These are phyloP conservation scores for Melinopterus prodromus DNA, from an alignment of 2,888 invertebrate genomes.

Conservation along the genomic window DNA sequence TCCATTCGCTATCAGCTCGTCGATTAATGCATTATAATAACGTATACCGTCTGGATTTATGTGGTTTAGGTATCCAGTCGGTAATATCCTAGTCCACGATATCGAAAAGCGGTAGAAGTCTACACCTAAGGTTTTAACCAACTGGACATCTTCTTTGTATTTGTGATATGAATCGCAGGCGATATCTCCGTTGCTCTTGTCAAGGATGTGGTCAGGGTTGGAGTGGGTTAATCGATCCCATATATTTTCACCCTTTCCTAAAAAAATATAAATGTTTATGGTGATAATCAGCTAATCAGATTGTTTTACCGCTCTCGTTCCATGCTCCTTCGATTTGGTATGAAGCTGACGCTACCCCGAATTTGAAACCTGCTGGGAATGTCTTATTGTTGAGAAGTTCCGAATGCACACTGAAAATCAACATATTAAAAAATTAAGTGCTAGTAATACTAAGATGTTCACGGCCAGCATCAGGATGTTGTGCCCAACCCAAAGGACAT, in stretches of 20 bases:
- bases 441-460: too few species aligned
- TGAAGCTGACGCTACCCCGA: constrained; percentile 48
- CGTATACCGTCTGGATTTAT: constrained; percentile 69
- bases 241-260: constrained; percentile 64
- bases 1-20: constrained; percentile 63
- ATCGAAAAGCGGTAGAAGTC: constrained; percentile 65
- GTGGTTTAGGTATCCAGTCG: constrained; percentile 64
- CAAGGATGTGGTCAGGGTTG: constrained; percentile 50
- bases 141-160: constrained; percentile 46
- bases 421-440: too few species aligned
- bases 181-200: constrained; percentile 47
- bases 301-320: constrained; percentile 45
- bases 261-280: too few species aligned
- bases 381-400: not conserved
- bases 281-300: too few species aligned
- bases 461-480: too few species aligned
- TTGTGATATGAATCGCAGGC: constrained; percentile 52
- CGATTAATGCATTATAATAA: constrained; percentile 70
- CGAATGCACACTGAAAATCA: constrained; percentile 6
- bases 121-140: constrained; percentile 48
- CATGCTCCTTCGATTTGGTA: constrained; percentile 46
- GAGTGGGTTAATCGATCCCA: constrained; percentile 63
- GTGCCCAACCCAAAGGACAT: too few species aligned
- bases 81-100: constrained; percentile 72
- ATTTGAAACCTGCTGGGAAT: constrained; percentile 41